phyloP scores from a whole-genome alignment of 2,888 invertebrate species.

The Agapetus fuscipes region DNA sequence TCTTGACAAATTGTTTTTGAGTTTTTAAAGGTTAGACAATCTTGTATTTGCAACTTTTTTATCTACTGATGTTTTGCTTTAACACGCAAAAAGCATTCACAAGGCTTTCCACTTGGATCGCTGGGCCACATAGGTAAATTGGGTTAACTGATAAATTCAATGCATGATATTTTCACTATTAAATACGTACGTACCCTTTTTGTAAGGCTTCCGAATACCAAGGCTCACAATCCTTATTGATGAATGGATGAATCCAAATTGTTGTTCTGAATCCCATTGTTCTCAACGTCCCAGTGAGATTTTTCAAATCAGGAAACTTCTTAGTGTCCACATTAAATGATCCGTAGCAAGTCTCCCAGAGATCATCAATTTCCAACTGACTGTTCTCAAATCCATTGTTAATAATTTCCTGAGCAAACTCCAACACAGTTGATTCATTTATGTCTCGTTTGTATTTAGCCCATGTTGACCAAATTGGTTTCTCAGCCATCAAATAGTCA shows the following conservation, averaged over 20 bases:
- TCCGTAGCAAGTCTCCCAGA: conserved; percentile 56
- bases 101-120: no score
- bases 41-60: background rate
- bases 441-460: conserved; percentile 47
- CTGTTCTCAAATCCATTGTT: conserved; percentile 41
- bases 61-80: background rate
- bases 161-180: no score
- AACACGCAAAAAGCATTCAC: no score
- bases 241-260: conserved; percentile 56
- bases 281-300: conserved; percentile 35
- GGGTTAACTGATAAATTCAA: no score
- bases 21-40: no score
- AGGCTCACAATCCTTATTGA: conserved; percentile 47
- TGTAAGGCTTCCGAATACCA: conserved; percentile 37
- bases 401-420: conserved; percentile 43
- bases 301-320: conserved; percentile 47
- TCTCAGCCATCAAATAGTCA: conserved; percentile 43
- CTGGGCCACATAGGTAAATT: no score
- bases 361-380: conserved; percentile 55
- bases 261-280: conserved; percentile 46
- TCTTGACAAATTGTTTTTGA: no score
- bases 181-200: conserved; percentile 41
- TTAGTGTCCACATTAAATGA: conserved; percentile 40
- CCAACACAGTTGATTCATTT: conserved; percentile 38
- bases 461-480: conserved; percentile 62